These are phyloP conservation scores for Volucella zonaria DNA, from an alignment of 2,888 invertebrate species.

Conservation along the genomic window DNA sequence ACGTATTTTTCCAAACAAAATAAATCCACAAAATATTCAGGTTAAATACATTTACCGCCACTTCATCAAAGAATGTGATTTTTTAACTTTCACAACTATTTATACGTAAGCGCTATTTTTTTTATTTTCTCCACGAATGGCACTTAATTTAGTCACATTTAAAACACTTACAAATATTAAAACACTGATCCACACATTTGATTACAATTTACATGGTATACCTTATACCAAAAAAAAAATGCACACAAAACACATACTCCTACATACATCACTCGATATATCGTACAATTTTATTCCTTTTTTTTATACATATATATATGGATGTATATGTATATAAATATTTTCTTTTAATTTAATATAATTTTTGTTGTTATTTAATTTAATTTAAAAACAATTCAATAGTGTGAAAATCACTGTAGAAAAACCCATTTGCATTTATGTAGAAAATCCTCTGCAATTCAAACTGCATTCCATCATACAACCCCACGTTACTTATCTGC, in stretches of 20 bases:
- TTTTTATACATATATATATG: background rate
- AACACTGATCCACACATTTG: conserved; percentile 18
- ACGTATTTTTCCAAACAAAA: conserved; percentile 22
- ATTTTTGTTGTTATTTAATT: background rate
- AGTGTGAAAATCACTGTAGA: background rate
- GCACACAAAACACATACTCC: background rate
- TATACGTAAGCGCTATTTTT: background rate
- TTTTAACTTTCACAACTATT: background rate
- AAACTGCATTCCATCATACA: background rate
- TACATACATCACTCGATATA: background rate
- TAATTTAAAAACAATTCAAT: conserved; percentile 17
- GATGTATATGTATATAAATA: background rate
- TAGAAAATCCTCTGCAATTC: too few relatives aligned
- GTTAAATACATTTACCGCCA: background rate
- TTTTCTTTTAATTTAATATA: conserved; percentile 1
- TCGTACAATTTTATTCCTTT: background rate
- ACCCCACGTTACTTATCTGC: background rate
- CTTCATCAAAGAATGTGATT: background rate
- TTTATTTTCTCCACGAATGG: conserved; percentile 4
- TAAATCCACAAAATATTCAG: conserved; percentile 35
- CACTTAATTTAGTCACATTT: conserved; percentile 25
- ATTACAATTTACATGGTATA: conserved; percentile 17
- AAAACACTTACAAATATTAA: background rate
- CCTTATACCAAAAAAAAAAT: conserved; percentile 6
- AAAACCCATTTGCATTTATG: background rate